phyloP scores from a whole-genome alignment of 2,797 vertebrate genomes.

The Crypturellus tataupa region DNA sequence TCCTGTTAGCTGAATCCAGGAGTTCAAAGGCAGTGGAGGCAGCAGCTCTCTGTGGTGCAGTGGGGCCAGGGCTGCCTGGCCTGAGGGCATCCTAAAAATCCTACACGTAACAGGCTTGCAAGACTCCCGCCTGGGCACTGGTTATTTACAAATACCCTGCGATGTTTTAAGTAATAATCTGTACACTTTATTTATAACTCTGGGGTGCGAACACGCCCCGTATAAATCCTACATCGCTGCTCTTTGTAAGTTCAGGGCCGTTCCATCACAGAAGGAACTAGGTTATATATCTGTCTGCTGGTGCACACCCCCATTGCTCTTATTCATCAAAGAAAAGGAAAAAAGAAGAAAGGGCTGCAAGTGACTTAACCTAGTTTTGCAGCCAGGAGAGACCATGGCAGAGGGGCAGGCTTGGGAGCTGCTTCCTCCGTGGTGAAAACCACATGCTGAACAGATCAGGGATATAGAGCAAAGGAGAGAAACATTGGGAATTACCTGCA shows the following conservation, averaged over 20 bases:
- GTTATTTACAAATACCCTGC: constrained; percentile 1
- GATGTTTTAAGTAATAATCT: neutral
- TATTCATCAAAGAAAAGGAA: neutral
- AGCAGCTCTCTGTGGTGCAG: neutral
- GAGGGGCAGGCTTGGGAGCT: neutral
- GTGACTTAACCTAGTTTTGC: constrained; percentile 40
- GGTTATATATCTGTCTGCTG: constrained; percentile 29
- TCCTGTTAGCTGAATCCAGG: neutral
- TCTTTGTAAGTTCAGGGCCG: neutral
- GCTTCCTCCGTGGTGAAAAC: accelerated
- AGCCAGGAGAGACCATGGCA: neutral
- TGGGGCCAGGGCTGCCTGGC: neutral
- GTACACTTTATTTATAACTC: constrained; percentile 18
- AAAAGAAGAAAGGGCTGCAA: neutral
- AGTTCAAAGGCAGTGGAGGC: no score
- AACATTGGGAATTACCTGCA: accelerated
- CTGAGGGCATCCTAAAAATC: no score
- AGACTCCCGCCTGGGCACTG: neutral
- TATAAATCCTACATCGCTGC: neutral
- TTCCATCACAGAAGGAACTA: constrained; percentile 25
- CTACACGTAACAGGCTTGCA: neutral
- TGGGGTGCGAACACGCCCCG: neutral
- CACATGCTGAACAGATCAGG: neutral
- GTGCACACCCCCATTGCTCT: constrained; percentile 1
- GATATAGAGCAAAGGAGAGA: neutral